Base-by-base conservation (phyloP, 2,113 vertebrate genomes). In the Pongo abelii region DNA sequence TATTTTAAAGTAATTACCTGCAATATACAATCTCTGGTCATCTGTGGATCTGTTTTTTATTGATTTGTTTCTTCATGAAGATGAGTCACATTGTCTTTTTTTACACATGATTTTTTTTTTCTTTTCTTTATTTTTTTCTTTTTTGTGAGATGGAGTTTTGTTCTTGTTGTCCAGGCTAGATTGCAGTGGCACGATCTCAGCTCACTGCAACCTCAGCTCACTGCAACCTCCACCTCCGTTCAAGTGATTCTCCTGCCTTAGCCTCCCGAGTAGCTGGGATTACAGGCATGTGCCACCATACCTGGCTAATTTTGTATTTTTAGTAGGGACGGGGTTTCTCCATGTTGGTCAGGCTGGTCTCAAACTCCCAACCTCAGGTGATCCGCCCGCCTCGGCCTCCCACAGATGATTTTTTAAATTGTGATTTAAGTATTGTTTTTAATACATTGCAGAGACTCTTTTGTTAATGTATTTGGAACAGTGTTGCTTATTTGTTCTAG, bases 311-410 rank as follows among this genome's bases (percentile, higher is more conserved):
- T 14, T 64, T 64, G 61, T 64, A 64, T 64, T 64, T 64, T 64
- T 32, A 64, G 27, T 32, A 64, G 61, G 32, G 11, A 14, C 2
- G 1, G 27, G 12, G 27, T 13, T 30, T 64, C 27, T 64, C 27
- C 61, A 14, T 64, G 27, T 64, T 64, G 5, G 27, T 64, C 61
- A 64, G 61, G 61, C 61, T 14, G 61, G 27, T 64, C 61, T 64
- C 27, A 6, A 64, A 32, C 61, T 32, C 27, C 61, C 61, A 64
- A 30, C 12, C 61, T 64, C 61, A 64, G 61, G 27, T 64, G 12
- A 64, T 32, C 30, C 1, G 5, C 2, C 27, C 1, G 0, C 61
- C 12, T 64, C 30, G 0, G 61, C 25, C 61, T 64, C 27, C 61
- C 27, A 64, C 13, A 89, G 78, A 6, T 35, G 18, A 57, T 32